Conservation (phyloP, 2,888 invertebrate genomes). For the Bedellia somnulentella region DNA sequence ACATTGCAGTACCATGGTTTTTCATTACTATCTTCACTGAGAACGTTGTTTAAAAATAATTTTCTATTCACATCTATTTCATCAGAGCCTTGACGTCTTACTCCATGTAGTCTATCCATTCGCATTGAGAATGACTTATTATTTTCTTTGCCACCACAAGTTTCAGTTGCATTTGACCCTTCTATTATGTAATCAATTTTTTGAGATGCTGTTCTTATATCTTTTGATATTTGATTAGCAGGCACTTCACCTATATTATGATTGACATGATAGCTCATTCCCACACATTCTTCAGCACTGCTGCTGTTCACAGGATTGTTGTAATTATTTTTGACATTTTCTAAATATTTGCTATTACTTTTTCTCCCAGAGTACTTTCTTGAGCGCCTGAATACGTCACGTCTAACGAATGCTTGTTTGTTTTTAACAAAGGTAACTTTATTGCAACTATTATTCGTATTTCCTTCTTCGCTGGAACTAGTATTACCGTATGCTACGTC, state of each 20-base stretch:
- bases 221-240: constrained; percentile 56
- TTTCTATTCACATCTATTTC: constrained; percentile 51
- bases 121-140: constrained; percentile 55
- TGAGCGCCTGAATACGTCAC: constrained; percentile 52
- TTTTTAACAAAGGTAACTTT: constrained; percentile 63
- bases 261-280: constrained; percentile 54
- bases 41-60: constrained; percentile 43
- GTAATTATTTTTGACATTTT: constrained; percentile 35
- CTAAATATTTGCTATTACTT: constrained; percentile 33
- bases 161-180: constrained; percentile 34
- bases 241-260: constrained; percentile 59
- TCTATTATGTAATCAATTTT: constrained; percentile 59
- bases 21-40: constrained; percentile 38
- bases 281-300: constrained; percentile 47
- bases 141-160: constrained; percentile 30
- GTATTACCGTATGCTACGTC: constrained; percentile 47
- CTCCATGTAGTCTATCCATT: constrained; percentile 61
- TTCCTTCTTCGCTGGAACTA: constrained; percentile 55
- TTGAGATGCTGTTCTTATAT: constrained; percentile 56
- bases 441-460: constrained; percentile 31
- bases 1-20: constrained; percentile 57
- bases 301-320: constrained; percentile 41
- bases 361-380: constrained; percentile 53
- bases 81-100: constrained; percentile 49
- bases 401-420: constrained; percentile 53